phyloP scores from a whole-genome alignment of 2,888 invertebrate genomes.

The Heterodera filipjevi region DNA sequence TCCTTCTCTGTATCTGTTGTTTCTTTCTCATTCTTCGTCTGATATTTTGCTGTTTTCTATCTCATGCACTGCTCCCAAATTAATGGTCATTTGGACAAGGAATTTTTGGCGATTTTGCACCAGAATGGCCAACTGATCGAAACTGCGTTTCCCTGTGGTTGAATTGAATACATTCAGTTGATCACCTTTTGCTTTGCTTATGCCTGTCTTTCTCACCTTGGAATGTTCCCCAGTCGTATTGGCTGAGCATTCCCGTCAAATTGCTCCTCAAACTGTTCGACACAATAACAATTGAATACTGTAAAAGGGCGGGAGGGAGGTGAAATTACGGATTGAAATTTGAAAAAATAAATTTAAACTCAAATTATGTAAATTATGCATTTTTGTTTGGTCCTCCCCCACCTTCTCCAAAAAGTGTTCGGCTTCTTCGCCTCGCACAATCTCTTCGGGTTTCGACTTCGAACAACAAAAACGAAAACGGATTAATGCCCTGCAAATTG shows the following conservation, averaged over 20 bases:
- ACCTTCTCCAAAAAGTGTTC: too few species aligned
- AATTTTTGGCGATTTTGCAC: constrained; percentile 51
- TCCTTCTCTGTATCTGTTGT: neutral
- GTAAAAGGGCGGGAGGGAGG: neutral
- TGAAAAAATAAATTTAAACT: constrained; percentile 39
- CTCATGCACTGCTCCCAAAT: constrained; percentile 40
- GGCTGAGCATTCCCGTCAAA: constrained; percentile 47
- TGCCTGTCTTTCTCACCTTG: neutral
- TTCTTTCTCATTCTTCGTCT: neutral
- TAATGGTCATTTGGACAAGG: constrained; percentile 56
- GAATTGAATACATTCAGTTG: too few species aligned
- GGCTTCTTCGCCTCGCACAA: constrained; percentile 14
- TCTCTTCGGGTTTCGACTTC: constrained; percentile 22
- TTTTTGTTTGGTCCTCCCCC: too few species aligned
- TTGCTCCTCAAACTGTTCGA: constrained; percentile 57
- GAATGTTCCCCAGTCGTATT: constrained; percentile 29
- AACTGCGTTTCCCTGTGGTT: constrained; percentile 39
- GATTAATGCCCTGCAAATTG: constrained; percentile 50
- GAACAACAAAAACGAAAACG: constrained; percentile 44
- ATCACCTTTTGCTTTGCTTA: neutral
- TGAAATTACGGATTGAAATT: constrained; percentile 23
- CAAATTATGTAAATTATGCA: too few species aligned
- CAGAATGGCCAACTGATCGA: constrained; percentile 51
- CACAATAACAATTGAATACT: constrained; percentile 55
- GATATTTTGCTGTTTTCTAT: neutral